Evolutionary conservation across 2,888 invertebrate genomes (phyloP), one percentile per base, ranked within the genome.

Genomic region (Lasioglossum zephyrum): DNA sequence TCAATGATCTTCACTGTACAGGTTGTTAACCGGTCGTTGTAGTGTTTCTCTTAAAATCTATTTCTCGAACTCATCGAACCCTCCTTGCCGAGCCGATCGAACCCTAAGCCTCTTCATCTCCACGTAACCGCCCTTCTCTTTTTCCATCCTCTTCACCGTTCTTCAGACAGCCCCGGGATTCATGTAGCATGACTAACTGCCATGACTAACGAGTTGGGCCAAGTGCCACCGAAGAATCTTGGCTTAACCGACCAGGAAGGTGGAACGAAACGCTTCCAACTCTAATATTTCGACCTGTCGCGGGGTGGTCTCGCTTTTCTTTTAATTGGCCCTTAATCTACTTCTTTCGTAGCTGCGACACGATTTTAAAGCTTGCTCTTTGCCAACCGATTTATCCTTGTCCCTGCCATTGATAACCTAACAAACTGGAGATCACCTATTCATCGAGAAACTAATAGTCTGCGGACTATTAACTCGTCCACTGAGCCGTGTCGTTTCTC

Each of bases 201-300:
- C 93, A 90, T 92, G 94, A 93, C 94, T 94, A 94, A 94, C 94
- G 93, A 94, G 93, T 89, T 92, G 91, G 91, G 92, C 92, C 82
- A 93, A 93, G 92, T 93, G 93, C 92, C 92, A 91, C 92, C 89
- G 91, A 92, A 89, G 91, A 93, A 93, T 93, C 90, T 92, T 90
- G 90, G 86, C 89, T 92, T 92, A 91, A 91, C 89, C 84, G 81
- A 89, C 88, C 87, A 87, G 82, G 82, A 87, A 87, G 80, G 88
- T 82, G 60, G 70, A 70, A 77, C 76, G 77, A 91, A 88, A 86
- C 84, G 79, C 78, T 89, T 88, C 84, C 85, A 82, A 81, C 66
- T 84, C 79, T 77, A 81, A 91, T 87, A 88, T 90, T 87, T 87
- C 81, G 44, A 47, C 78, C 63, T 57, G 73, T 87, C 82, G 44